A percentile compares a stretch with the other conserved stretches of the same genome.
phyloP scores from a whole-genome alignment of 2,113 vertebrate species.

The Megaceryle torquata region DNA sequence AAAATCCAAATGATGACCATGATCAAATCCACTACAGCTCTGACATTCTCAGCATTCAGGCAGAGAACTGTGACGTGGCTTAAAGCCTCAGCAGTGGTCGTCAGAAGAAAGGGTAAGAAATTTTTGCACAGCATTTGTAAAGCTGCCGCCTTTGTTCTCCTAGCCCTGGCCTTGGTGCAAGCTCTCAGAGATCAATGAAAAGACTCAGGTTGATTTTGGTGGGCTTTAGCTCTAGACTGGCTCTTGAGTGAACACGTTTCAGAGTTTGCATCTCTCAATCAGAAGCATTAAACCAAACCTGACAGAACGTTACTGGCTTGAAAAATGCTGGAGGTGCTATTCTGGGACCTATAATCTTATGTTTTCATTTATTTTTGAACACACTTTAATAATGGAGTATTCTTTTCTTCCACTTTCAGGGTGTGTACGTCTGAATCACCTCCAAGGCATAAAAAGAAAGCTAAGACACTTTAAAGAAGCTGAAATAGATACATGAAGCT shows the following conservation, averaged over 20 bases:
- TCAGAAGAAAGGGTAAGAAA: background rate
- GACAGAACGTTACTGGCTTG: background rate
- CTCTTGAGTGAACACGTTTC: background rate
- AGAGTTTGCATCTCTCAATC: background rate
- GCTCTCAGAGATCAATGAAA: background rate
- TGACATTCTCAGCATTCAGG: background rate
- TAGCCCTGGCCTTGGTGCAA: background rate
- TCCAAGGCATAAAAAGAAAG: background rate
- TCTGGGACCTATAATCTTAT: background rate
- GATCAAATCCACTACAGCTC: accelerated
- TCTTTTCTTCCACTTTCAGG: background rate
- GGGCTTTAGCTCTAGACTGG: background rate
- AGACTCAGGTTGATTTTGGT: background rate
- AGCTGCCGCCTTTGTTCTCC: background rate
- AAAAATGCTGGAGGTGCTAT: background rate
- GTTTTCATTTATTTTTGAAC: background rate
- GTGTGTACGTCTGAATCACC: background rate
- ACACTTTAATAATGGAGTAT: background rate
- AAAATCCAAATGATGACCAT: background rate
- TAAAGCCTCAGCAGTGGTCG: background rate
- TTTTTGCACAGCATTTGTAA: background rate
- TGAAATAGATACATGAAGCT: background rate
- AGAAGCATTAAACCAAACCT: background rate
- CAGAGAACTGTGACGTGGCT: background rate
- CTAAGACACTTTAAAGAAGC: background rate